These are phyloP conservation scores for Serilophus lunatus DNA, from an alignment of 2,113 vertebrate genomes.

Conservation along the genomic window DNA sequence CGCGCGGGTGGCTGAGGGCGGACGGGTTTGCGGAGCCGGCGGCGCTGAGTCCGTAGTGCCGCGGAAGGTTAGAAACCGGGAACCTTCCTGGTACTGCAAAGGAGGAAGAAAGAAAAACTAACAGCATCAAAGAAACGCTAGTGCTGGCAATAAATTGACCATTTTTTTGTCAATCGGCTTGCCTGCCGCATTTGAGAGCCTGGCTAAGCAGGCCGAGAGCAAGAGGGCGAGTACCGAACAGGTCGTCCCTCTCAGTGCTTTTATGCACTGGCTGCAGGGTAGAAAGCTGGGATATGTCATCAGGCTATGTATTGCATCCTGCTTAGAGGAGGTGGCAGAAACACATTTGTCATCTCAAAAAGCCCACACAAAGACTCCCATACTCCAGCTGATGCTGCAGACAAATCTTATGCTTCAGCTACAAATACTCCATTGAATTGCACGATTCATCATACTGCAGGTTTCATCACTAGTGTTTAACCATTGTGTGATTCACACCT, in stretches of 20 bases:
- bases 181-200: neutral
- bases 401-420: neutral
- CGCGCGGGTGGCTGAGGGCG: rapidly evolving
- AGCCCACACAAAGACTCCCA: neutral
- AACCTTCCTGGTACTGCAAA: too few species aligned
- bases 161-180: neutral
- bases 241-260: rapidly evolving
- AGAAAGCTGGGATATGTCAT: neutral
- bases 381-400: neutral
- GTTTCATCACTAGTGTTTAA: neutral
- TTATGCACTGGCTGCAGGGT: neutral
- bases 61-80: rapidly evolving
- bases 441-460: neutral
- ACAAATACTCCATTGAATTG: neutral
- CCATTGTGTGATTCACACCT: neutral
- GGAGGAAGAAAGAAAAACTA: neutral
- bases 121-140: too few species aligned
- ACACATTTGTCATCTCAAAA: neutral
- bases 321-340: neutral
- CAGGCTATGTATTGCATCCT: too few species aligned
- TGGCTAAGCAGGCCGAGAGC: rapidly evolving
- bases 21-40: rapidly evolving
- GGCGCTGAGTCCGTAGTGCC: rapidly evolving
- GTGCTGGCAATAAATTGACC: neutral
- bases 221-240: neutral